These are phyloP conservation scores for Eciton burchellii DNA, from an alignment of 1,140 invertebrate genomes.

Conservation along the genomic window DNA sequence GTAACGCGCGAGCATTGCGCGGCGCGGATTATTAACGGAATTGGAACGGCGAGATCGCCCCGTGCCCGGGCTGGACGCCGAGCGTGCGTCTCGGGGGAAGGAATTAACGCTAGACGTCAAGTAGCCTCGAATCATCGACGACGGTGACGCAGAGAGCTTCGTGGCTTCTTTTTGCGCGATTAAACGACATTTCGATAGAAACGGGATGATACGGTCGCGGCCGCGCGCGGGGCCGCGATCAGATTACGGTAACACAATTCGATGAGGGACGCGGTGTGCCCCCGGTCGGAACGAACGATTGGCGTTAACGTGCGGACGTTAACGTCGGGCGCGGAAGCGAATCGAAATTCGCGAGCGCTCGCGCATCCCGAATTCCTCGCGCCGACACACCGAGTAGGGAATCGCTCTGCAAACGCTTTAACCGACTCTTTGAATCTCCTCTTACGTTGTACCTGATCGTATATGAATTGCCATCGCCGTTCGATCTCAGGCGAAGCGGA, in stretches of 20 bases:
- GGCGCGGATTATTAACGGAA: conserved; percentile 19
- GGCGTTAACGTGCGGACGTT: not conserved
- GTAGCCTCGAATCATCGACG: conserved; percentile 74
- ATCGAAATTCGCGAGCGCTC: conserved; percentile 27
- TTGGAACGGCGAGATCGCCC: conserved; percentile 11
- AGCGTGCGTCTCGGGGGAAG: conserved; percentile 41
- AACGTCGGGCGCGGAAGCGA: conserved; percentile 2
- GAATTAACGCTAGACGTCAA: conserved; percentile 54
- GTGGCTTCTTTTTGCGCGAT: conserved; percentile 71
- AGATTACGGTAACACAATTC: conserved; percentile 20
- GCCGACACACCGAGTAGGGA: not conserved
- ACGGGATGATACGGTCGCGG: not conserved
- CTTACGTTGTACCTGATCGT: conserved; percentile 66
- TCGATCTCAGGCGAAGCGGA: conserved; percentile 52
- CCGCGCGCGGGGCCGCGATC: not conserved
- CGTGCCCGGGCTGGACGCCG: conserved; percentile 8
- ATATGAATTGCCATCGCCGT: conserved; percentile 55
- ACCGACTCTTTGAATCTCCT: conserved; percentile 49
- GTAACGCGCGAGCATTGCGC: conserved; percentile 50
- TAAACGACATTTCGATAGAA: conserved; percentile 38
- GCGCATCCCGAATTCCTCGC: conserved; percentile 32
- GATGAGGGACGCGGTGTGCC: not conserved
- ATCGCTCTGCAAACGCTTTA: conserved; percentile 44
- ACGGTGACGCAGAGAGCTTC: conserved; percentile 70
- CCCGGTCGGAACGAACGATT: not conserved